These are phyloP conservation scores for Pachliopta kotzebuea DNA, from an alignment of 2,888 invertebrate species.

Conservation along the genomic window DNA sequence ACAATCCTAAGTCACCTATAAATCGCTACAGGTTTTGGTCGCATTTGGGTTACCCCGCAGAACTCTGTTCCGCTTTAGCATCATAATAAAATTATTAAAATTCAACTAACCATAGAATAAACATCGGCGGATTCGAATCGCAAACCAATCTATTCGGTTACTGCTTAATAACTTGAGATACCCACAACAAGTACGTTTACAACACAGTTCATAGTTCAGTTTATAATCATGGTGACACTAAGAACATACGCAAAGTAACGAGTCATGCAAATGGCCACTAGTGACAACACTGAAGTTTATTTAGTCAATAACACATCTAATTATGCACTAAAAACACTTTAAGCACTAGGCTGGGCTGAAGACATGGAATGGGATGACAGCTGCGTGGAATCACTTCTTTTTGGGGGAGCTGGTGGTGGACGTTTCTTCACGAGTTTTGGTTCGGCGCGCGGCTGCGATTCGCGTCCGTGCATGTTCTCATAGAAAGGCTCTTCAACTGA, in stretches of 20 bases:
- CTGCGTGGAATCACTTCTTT: constrained; percentile 93
- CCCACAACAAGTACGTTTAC: background rate
- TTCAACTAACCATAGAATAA: constrained; percentile 22
- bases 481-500: constrained; percentile 82
- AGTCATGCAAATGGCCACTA: constrained; percentile 22
- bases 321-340: constrained; percentile 33
- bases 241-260: constrained; percentile 19
- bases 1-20: constrained; percentile 7
- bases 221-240: background rate
- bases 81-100: constrained; percentile 23
- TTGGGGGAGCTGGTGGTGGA: constrained; percentile 95
- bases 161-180: background rate
- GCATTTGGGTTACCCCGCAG: constrained; percentile 10
- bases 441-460: constrained; percentile 54
- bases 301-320: constrained; percentile 23
- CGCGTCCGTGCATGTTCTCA: constrained; percentile 80
- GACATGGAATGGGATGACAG: constrained; percentile 74
- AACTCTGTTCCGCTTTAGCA: constrained; percentile 23
- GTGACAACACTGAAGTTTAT: constrained; percentile 13
- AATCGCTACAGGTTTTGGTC: constrained; percentile 17
- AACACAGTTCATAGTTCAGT: constrained; percentile 1
- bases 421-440: constrained; percentile 82
- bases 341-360: constrained; percentile 56
- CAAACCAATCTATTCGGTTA: background rate
- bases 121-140: constrained; percentile 2